These are phyloP conservation scores for Cavia aperea DNA, from an alignment of 2,113 vertebrate species.

Conservation along the genomic window DNA sequence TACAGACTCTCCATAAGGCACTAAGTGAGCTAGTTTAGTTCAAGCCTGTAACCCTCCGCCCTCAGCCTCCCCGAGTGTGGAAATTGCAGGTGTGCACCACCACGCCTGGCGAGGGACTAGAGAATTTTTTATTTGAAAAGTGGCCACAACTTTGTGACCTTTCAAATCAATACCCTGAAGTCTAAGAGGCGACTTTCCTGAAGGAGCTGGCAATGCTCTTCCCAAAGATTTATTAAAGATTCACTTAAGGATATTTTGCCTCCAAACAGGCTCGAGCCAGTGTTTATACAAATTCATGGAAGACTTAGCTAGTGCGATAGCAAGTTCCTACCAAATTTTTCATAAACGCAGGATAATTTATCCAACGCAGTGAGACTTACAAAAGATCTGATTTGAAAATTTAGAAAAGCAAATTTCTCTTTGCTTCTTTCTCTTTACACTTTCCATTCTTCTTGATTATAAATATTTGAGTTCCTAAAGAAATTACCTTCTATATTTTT, in stretches of 20 bases:
- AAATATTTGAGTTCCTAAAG: constrained; percentile 35
- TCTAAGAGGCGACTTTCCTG: accelerated
- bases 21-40: not conserved
- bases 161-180: not conserved
- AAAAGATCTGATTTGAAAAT: constrained; percentile 14
- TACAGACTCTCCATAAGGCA: not conserved
- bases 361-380: constrained; percentile 8
- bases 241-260: not conserved
- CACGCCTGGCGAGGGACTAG: not conserved
- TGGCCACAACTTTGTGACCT: not conserved
- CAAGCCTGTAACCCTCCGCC: not conserved
- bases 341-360: constrained; percentile 39
- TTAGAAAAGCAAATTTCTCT: not conserved
- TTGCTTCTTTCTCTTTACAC: constrained; percentile 21
- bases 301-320: not conserved
- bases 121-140: constrained; percentile 24
- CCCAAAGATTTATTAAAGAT: not conserved
- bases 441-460: constrained; percentile 18
- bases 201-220: not conserved
- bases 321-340: constrained; percentile 36
- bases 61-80: not conserved
- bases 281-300: constrained; percentile 34
- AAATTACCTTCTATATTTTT: constrained; percentile 38
- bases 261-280: not conserved
- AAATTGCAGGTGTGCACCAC: not conserved